These are phyloP conservation scores for Leptobrachium ailaonicum DNA, from an alignment of 2,113 vertebrate genomes.

Conservation along the genomic window DNA sequence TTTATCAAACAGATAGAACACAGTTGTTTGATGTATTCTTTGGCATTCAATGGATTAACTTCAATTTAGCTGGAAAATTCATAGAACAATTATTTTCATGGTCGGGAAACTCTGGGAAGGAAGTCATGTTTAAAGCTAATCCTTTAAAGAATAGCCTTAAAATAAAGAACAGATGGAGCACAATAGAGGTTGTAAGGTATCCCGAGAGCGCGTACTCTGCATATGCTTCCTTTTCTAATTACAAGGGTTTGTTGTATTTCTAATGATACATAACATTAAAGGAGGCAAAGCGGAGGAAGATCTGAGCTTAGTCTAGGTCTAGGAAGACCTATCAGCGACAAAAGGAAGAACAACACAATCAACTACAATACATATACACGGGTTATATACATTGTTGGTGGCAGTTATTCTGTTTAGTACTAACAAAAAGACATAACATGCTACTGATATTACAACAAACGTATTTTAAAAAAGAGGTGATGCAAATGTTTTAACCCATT, in stretches of 20 bases:
- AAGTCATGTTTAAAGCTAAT: not conserved
- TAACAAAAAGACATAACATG: no score
- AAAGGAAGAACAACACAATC: no score
- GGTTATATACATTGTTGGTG: no score
- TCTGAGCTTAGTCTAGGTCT: not conserved
- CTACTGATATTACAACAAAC: no score
- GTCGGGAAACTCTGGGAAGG: not conserved
- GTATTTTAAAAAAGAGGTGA: no score
- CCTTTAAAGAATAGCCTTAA: not conserved
- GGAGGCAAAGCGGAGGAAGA: not conserved
- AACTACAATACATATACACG: no score
- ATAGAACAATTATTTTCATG: not conserved
- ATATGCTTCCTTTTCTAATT: not conserved
- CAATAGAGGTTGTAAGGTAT: not conserved
- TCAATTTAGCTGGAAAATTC: not conserved
- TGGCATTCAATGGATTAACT: not conserved
- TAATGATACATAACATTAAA: constrained; percentile 13
- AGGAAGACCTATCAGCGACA: no score
- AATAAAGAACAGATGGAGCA: not conserved
- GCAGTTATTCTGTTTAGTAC: no score
- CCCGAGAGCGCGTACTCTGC: not conserved
- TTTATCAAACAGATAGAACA: no score
- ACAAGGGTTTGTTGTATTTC: not conserved
- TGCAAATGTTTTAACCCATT: no score
- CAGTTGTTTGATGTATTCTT: not conserved